These are phyloP conservation scores for Ranitomeya variabilis DNA, from an alignment of 2,113 vertebrate species.

Conservation along the genomic window DNA sequence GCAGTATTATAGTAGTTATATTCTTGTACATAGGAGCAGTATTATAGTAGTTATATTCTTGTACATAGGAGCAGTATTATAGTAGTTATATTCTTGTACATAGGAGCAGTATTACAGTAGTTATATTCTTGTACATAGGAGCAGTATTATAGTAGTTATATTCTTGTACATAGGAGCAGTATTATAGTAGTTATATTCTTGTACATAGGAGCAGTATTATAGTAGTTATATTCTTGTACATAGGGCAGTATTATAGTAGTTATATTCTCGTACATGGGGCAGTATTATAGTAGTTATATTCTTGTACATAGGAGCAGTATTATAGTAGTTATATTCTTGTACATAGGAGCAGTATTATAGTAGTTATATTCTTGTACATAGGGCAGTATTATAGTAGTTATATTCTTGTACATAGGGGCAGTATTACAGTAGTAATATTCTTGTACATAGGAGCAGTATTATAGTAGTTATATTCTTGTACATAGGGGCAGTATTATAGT, in stretches of 20 bases:
- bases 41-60: background rate
- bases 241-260: background rate
- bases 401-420: background rate
- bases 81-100: background rate
- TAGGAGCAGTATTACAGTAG: background rate
- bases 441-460: background rate
- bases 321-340: background rate
- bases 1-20: background rate
- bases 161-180: background rate
- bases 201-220: background rate
- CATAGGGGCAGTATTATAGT: background rate
- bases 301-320: background rate
- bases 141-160: background rate
- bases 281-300: background rate
- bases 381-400: slow-evolving; percentile 11
- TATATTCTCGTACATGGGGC: background rate
- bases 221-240: background rate
- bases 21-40: background rate
- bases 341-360: background rate
- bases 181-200: background rate
- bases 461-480: background rate
- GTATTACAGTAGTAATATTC: background rate
- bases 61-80: background rate
- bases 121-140: background rate
- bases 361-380: background rate